A percentile compares a stretch with the other conserved stretches of the same genome.
Evolutionary conservation across 2,113 vertebrate genomes (phyloP).

Genomic region (Rhinoderma darwinii): DNA sequence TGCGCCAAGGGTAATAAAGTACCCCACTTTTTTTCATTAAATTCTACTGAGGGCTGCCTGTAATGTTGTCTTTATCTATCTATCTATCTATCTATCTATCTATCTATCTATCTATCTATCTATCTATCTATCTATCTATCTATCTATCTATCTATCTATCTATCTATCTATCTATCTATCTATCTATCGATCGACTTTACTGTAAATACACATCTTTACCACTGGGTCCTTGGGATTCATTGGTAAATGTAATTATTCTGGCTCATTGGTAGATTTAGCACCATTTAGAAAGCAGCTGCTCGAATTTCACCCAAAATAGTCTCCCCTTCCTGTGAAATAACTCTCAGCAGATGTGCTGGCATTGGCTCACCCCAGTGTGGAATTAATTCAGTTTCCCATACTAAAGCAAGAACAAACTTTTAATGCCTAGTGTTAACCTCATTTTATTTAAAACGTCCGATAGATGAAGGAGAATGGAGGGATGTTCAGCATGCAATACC

Average conservation of each 20-base stretch:
- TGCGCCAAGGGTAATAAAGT: too few species aligned
- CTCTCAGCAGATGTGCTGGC: slow-evolving; percentile 52
- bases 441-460: background rate
- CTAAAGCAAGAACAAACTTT: slow-evolving; percentile 22
- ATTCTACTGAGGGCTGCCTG: too few species aligned
- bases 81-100: too few species aligned
- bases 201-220: background rate
- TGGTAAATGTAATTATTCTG: background rate
- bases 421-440: background rate
- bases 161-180: too few species aligned
- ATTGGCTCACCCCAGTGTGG: slow-evolving; percentile 16
- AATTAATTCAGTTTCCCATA: slow-evolving; percentile 23
- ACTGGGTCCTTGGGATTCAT: slow-evolving; percentile 16
- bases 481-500: background rate
- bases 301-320: slow-evolving; percentile 27
- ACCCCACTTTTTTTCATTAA: too few species aligned
- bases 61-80: too few species aligned
- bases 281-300: slow-evolving; percentile 44
- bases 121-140: too few species aligned
- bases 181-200: too few species aligned
- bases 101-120: too few species aligned
- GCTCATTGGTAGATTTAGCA: slow-evolving; percentile 17
- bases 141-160: too few species aligned
- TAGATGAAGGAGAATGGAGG: background rate
- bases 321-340: slow-evolving; percentile 28